Base-by-base conservation (phyloP, 2,888 invertebrate genomes). In the Phrixothrix hirtus region DNA sequence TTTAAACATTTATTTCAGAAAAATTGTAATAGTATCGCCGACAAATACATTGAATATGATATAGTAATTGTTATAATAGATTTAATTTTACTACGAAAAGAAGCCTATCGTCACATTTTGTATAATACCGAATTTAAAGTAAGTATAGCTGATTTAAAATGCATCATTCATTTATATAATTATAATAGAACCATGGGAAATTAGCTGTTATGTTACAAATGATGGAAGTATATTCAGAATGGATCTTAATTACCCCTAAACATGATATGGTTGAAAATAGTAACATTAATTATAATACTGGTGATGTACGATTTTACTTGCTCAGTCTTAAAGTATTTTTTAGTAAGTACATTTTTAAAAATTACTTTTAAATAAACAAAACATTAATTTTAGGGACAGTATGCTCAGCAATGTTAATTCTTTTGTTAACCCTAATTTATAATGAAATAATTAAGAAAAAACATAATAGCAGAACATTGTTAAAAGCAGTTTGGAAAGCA, bases 1-100 rank as follows among this genome's bases (percentile, higher is more conserved):
- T 39, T 32, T 32, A 39, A 43, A 55, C 36, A 16, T 50, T 60
- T 52, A 9, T 70, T 76, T 69, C 65, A 95, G 95, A 82, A 81
- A 6, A 79, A 80, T 56, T 95, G 95, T 70, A 83, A 84, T 36
- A 78, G 83, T 32, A 74, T 87, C 9, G 90, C 91, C 0, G 95
- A 95, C 73, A 92, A 92, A 72, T 95, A 95, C 69, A 86, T 95
- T 52, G 95, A 95, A 75, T 93, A 89, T 73, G 95, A 95, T 69
- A 82, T 86, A n/a, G 87, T 91, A 0, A 88, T 95, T 59, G 86
- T 93, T 0, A 82, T 92, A 66, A 87, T 95, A 53, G 95, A 95
- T 74, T 78, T 92, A 15, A 81, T 95, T 16, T 76, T 95, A 7
- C 80, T 95, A 62, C 88, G 89, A 31, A 85, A 83, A 52, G 83